These are phyloP conservation scores for Oscheius sp. DNA, from an alignment of 2,888 invertebrate species.

Conservation along the genomic window DNA sequence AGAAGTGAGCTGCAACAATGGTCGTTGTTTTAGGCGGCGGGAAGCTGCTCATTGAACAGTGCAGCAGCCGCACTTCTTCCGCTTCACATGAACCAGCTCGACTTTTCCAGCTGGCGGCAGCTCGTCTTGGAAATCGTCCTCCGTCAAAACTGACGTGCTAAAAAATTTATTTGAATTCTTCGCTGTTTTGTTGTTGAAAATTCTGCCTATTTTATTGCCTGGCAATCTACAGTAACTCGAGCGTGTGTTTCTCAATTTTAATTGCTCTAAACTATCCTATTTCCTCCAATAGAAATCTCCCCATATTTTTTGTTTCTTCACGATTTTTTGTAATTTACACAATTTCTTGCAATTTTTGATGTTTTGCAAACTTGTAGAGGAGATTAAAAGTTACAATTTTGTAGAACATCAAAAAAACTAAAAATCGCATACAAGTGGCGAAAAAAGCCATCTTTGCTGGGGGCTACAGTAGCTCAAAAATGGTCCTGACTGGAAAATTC, in stretches of 20 bases:
- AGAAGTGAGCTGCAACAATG: constrained; percentile 18
- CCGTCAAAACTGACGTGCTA: constrained; percentile 20
- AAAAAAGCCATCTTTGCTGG: too few relatives aligned
- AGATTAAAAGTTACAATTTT: too few relatives aligned
- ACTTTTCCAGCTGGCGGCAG: constrained; percentile 56
- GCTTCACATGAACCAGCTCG: constrained; percentile 56
- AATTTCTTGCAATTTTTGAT: too few relatives aligned
- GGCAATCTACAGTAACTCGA: background rate
- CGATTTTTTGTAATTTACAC: too few relatives aligned
- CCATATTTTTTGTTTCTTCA: too few relatives aligned
- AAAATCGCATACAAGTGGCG: too few relatives aligned
- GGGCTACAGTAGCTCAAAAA: too few relatives aligned
- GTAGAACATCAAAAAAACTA: too few relatives aligned
- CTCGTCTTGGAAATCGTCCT: constrained; percentile 40
- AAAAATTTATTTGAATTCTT: background rate
- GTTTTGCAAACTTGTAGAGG: too few relatives aligned
- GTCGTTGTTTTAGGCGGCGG: constrained; percentile 20
- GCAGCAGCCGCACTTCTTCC: constrained; percentile 62
- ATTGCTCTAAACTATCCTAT: background rate
- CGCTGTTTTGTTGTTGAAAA: background rate
- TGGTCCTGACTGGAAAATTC: too few relatives aligned
- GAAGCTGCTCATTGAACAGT: constrained; percentile 46
- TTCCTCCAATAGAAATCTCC: too few relatives aligned
- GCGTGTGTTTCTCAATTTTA: background rate
- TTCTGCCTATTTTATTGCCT: background rate